Percentiles rank a stretch among this genome's conserved stretches.
phyloP scores from a whole-genome alignment of 2,888 invertebrate species.

The Sabellastarte sp. region DNA sequence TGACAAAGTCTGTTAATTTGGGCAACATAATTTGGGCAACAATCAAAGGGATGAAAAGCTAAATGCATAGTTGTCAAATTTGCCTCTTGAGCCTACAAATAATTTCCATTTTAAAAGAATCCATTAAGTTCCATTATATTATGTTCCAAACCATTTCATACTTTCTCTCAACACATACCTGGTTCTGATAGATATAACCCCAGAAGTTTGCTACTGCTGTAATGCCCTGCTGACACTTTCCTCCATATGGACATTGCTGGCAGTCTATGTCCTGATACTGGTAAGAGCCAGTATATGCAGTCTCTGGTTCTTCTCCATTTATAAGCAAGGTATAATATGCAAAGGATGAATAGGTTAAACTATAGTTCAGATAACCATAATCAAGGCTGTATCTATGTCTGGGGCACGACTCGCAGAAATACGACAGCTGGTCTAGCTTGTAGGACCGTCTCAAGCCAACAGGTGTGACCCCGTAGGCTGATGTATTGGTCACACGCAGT shows the following conservation, averaged over 20 bases:
- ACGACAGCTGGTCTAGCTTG: conserved; percentile 30
- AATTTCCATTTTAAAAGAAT: too few species aligned
- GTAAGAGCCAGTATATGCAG: conserved; percentile 24
- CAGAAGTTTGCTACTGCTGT: conserved; percentile 32
- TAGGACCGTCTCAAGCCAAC: conserved; percentile 26
- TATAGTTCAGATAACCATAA: conserved; percentile 27
- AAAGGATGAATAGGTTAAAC: conserved; percentile 13
- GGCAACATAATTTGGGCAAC: too few species aligned
- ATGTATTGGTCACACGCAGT: conserved; percentile 28
- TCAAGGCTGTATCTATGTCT: conserved; percentile 30
- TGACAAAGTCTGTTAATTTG: too few species aligned
- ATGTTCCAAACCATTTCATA: too few species aligned
- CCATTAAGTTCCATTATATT: too few species aligned
- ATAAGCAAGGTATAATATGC: conserved; percentile 29
- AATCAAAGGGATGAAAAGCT: too few species aligned
- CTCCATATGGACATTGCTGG: conserved; percentile 30
- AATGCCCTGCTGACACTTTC: conserved; percentile 25
- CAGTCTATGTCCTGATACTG: conserved; percentile 30
- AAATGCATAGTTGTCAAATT: too few species aligned
- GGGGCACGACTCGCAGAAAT: conserved; percentile 32
- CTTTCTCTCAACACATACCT: too few species aligned
- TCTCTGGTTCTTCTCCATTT: conserved; percentile 25
- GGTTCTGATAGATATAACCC: conserved; percentile 25
- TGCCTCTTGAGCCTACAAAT: too few species aligned
- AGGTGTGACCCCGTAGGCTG: conserved; percentile 27